A percentile compares a stretch with the other conserved stretches of the same genome.
These are phyloP conservation scores for Alces alces DNA, from an alignment of 2,113 vertebrate genomes.

Conservation along the genomic window DNA sequence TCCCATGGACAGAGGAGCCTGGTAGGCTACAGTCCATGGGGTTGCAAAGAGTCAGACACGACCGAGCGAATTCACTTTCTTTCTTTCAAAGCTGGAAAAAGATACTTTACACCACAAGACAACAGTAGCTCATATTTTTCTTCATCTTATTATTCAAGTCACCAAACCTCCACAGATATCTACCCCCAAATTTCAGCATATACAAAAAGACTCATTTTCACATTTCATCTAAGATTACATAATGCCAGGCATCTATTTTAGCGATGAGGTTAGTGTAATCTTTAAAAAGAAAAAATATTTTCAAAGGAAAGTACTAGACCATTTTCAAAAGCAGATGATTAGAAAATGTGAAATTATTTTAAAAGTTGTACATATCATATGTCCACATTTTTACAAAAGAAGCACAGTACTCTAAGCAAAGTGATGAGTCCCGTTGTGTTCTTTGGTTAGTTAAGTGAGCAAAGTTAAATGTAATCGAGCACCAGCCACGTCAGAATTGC, in stretches of 20 bases:
- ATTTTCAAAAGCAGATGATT: neutral
- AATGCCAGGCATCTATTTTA: neutral
- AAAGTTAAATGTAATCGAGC: neutral
- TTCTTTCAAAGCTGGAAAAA: neutral
- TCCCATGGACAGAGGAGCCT: neutral
- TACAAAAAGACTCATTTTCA: neutral
- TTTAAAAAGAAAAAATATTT: neutral
- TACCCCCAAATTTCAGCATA: neutral
- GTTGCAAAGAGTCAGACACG: neutral
- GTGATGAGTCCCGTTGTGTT: neutral
- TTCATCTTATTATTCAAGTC: neutral
- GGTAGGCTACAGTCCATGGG: neutral
- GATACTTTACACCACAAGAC: neutral
- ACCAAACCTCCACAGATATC: neutral
- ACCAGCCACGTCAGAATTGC: neutral
- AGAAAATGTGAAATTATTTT: constrained; percentile 2
- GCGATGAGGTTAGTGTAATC: neutral
- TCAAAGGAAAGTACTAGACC: neutral
- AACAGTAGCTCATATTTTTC: constrained; percentile 12
- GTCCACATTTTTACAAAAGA: neutral
- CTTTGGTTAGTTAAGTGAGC: neutral
- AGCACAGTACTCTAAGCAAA: neutral
- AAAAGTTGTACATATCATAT: neutral
- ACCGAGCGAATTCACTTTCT: neutral
- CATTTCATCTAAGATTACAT: neutral